Conservation (phyloP, 2,113 vertebrate genomes). For the Daphoenositta chrysoptera region DNA sequence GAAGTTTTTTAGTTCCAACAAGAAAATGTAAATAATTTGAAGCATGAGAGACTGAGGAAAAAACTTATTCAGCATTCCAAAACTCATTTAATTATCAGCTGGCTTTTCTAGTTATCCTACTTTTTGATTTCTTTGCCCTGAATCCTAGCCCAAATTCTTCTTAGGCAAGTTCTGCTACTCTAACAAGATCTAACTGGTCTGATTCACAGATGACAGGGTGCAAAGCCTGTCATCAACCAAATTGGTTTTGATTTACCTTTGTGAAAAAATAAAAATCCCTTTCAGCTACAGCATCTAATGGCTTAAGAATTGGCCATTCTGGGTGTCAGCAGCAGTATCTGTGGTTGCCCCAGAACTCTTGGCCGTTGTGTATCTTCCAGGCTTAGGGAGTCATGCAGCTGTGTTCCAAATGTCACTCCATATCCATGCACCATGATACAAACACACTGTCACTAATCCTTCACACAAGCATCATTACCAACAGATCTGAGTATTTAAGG, state of each 20-base stretch:
- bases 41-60: background rate
- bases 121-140: background rate
- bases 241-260: background rate
- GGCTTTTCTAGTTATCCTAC: background rate
- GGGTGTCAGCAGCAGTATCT: background rate
- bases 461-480: background rate
- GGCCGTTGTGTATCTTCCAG: background rate
- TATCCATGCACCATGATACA: background rate
- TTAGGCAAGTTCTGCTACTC: background rate
- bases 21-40: background rate
- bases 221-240: background rate
- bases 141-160: background rate
- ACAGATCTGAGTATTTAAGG: background rate
- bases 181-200: conserved; percentile 2
- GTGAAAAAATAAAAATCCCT: background rate
- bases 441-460: background rate
- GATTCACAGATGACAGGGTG: background rate
- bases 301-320: background rate
- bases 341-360: background rate
- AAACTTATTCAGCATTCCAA: background rate
- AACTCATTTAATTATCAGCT: background rate
- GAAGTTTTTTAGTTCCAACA: background rate
- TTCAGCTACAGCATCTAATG: background rate
- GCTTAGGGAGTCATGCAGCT: background rate
- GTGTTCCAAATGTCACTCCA: background rate